Base-by-base conservation (phyloP, 2,113 vertebrate species). In the Larimichthys polyactis region DNA sequence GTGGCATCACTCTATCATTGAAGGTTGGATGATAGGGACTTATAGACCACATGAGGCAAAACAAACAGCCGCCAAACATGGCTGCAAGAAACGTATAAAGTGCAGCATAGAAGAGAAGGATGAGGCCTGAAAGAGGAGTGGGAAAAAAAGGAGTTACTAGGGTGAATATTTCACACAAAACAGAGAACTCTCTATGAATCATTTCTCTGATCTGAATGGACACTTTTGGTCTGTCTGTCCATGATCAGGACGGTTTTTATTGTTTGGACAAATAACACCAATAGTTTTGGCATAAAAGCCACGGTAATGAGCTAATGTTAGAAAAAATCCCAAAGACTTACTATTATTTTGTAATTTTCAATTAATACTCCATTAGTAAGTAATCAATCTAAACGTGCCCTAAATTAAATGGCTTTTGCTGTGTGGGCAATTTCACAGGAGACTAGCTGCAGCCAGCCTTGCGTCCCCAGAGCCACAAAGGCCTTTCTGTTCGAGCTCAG, bases 51-150 rank as follows among this genome's bases (percentile, higher is more conserved):
- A 99, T 96, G 90, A 99, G 94, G 75, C 95, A 96, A 60, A 97
- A 99, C 90, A 98, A 83, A 91, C 97, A 98, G 62, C 97, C 95
- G 10, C 95, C 96, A 92, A 99, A 98, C 96, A 98, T 98, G 86
- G 97, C 97, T 5, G 97, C 97, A 88, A 99, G 94, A 88, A 97
- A 98, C 1, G 85, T 78, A 89, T 99, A 99, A 90, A 99, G 96
- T 71, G 96, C 57, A 71, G 97, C 91, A 82, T 99, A 99, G 94
- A 99, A 97, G 76, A 98, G 93, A 59, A 99, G 93, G 89, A 98
- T 97, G 91, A 97, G 94, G 83, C 96, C 98, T 99, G 19, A 24
- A 95, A 72, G 86, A 81, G 40, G 57, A 85, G 46, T 48, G 11
- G 17, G 11, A 36, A 62, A 20, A 36, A 57, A 48, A 40, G 3